Evolutionary conservation across 1,140 invertebrate species (phyloP), one percentile per base, ranked within the genome.

Genomic region (Penaeus japonicus): DNA sequence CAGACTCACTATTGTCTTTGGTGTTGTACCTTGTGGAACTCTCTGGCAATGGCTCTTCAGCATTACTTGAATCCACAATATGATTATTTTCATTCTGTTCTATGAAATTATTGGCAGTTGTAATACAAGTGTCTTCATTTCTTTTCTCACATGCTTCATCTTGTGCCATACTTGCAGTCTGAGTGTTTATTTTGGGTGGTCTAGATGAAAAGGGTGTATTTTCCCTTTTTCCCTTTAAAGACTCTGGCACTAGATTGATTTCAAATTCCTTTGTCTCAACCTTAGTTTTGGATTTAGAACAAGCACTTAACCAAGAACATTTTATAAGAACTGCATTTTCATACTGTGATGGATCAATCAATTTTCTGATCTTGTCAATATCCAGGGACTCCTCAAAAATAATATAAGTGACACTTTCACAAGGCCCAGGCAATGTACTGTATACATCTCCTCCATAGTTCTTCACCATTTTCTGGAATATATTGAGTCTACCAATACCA

Each of bases 341-440:
- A 24, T 78, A 53, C 27, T n/a, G 12, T 15, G 75, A 27, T 32
- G 47, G 32, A 65, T 86, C 85, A 54, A 90, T 7, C 12, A 90
- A 24, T 39, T 59, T 55, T 55, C 87, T 73, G 17, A 87, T 7
- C 17, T 78, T 83, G 27, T 83, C 80, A 35, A n/a, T 35, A 53
- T 87, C 84, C 47, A 90, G 32, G 53, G 89, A 82, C 47, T 90
- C 89, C 79, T 90, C 89, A 75, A 90, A 86, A 57, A 90, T 78
- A 4, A 87, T 62, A 87, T 90, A 73, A n/a, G 70, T 81, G 22
- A 70, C 20, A 15, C 0, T n/a, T 22, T 87, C 59, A 35, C 30
- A 77, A 30, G 22, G 10, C 15, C 17, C 4, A 30, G 81, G 35
- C 39, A 78, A 59, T 24, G 79, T 57, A 47, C 55, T 3, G 17